Conservation (phyloP, 2,888 invertebrate species). For the Cremastinae sp. region DNA sequence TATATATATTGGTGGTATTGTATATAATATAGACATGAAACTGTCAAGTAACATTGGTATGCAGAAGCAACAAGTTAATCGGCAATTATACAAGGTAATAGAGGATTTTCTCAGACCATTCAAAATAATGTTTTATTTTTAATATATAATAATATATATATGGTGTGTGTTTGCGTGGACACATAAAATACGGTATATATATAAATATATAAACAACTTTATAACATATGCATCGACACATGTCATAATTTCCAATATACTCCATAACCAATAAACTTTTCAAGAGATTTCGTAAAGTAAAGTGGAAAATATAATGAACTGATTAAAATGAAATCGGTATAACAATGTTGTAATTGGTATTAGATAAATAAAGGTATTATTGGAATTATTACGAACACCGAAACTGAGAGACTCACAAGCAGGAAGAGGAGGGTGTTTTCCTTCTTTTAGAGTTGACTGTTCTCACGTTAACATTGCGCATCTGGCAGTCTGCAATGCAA, state of each 20-base stretch:
- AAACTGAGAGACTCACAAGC: slow-evolving; percentile 85
- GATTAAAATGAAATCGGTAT: slow-evolving; percentile 3
- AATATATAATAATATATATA: slow-evolving; percentile 53
- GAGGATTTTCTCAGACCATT: slow-evolving; percentile 24
- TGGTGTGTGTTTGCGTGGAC: slow-evolving; percentile 42
- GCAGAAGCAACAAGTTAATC: slow-evolving; percentile 67
- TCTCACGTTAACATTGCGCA: slow-evolving; percentile 88
- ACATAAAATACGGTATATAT: slow-evolving; percentile 51
- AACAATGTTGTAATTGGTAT: slow-evolving; percentile 66
- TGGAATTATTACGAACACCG: slow-evolving; percentile 80
- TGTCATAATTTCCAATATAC: slow-evolving; percentile 56
- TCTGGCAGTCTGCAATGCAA: slow-evolving; percentile 89
- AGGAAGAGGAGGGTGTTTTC: slow-evolving; percentile 85
- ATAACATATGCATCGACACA: slow-evolving; percentile 70
- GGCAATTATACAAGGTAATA: slow-evolving; percentile 70
- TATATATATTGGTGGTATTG: slow-evolving; percentile 14
- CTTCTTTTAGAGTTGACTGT: slow-evolving; percentile 87
- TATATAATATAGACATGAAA: slow-evolving; percentile 40
- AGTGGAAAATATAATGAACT: background rate
- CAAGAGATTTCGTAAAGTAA: slow-evolving; percentile 1
- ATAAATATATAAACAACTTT: slow-evolving; percentile 44
- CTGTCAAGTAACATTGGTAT: slow-evolving; percentile 48
- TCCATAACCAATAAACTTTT: slow-evolving; percentile 60
- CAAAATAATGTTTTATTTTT: slow-evolving; percentile 27
- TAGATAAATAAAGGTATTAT: slow-evolving; percentile 63